Evolutionary conservation across 2,113 vertebrate genomes (phyloP), one percentile per base, ranked within the genome.

Genomic region (Eleginops maclovinus): DNA sequence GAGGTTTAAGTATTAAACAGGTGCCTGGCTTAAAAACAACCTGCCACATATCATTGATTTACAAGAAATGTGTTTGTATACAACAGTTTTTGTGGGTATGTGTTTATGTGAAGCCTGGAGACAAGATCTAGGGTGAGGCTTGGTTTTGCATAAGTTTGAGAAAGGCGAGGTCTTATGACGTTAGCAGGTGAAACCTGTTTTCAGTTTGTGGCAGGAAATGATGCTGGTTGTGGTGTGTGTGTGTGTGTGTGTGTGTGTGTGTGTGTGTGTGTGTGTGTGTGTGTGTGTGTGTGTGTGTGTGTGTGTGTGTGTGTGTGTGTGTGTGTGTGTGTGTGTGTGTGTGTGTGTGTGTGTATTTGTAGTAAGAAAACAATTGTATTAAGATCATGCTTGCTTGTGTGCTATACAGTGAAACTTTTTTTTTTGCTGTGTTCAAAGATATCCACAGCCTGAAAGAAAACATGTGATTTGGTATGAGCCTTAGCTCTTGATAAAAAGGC

Each of bases 131-230:
- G 47, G 91, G 91, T 89, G 91, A 86, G 85, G 31, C 77, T 8
- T 59, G 41, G 28, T 19, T 47, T 91, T 91, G 85, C 75, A 78
- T 21, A 85, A 82, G 71, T 56, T 67, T 77, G 51, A 77, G 12
- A 60, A 70, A 86, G 82, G 84, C 63, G 70, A 86, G 85, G 85
- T 76, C 46, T 64, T n/a, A 72, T 89, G 91, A 91, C 85, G 87
- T 92, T 78, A 88, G 81, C 89, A 91, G 84, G 90, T 90, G 88
- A 89, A 93, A 93, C 91, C 81, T 69, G 91, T 89, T 91, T 89
- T 83, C 69, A 41, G 81, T 88, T 84, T 62, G 71, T 81, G 77
- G 60, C 79, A 85, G 91, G 89, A 91, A 92, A 75, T 91, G 79
- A 89, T 91, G 85, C 78, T 72, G 79, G 56, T 49, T 31, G 22